Conservation (phyloP, 2,113 vertebrate species). For the Pelecanoides urinatrix region DNA sequence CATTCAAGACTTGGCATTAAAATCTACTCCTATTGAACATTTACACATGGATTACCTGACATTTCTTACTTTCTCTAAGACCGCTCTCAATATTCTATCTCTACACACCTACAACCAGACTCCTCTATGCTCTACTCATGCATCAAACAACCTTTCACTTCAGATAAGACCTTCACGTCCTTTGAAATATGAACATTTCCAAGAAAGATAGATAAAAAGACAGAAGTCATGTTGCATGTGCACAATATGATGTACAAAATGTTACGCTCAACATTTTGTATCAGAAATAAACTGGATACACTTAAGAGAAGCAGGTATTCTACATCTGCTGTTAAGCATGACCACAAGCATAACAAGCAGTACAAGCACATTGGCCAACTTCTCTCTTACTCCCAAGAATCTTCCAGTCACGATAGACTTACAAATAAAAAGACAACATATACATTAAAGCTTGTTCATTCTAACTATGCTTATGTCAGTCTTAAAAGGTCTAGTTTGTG, state of each 20-base stretch:
- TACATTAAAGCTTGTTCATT: not conserved
- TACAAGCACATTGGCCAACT: not conserved
- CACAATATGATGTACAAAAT: fast-evolving
- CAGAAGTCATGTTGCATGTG: fast-evolving
- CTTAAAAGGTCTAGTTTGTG: not conserved
- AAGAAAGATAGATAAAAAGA: not conserved
- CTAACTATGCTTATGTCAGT: not conserved
- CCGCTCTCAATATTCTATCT: not conserved
- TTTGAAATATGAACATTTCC: not conserved
- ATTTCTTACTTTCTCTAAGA: not conserved
- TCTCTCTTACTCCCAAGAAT: not conserved
- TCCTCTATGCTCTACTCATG: too few species aligned
- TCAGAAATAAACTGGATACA: not conserved
- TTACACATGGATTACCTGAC: not conserved
- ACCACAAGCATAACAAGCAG: not conserved
- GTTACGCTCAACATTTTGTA: not conserved
- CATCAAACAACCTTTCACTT: not conserved
- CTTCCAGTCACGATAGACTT: not conserved
- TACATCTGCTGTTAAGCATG: not conserved
- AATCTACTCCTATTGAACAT: not conserved
- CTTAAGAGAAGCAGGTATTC: not conserved
- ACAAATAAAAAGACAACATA: not conserved
- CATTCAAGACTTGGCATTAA: not conserved
- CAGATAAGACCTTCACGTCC: not conserved
- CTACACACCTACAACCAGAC: not conserved